A percentile compares a stretch with the other conserved stretches of the same genome.
phyloP scores from a whole-genome alignment of 2,797 vertebrate species.

The Falco columbarius region DNA sequence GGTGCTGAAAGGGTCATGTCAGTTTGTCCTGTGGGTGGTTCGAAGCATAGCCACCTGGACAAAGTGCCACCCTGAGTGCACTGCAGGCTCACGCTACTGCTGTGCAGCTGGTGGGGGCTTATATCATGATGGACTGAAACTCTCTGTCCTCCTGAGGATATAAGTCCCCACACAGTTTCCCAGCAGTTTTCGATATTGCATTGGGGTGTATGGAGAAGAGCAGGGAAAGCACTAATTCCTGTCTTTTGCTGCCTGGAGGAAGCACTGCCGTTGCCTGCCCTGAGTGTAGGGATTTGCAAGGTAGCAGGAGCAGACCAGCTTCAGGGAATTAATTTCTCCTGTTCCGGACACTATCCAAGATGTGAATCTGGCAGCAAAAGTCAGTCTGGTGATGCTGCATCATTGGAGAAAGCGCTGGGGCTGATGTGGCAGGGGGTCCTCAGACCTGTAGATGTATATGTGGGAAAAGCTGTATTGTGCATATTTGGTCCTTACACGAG shows the following conservation, averaged over 20 bases:
- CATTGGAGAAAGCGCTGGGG: neutral
- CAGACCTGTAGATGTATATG: neutral
- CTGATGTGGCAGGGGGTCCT: neutral
- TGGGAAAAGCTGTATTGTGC: neutral
- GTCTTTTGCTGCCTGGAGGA: neutral
- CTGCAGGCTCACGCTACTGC: neutral
- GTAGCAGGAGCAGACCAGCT: neutral
- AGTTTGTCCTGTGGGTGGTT: neutral
- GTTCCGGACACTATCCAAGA: neutral
- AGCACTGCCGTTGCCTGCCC: neutral
- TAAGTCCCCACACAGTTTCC: neutral
- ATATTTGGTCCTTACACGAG: fast-evolving
- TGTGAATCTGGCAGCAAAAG: neutral
- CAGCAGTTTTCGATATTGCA: no score
- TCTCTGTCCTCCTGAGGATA: neutral
- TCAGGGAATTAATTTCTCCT: neutral
- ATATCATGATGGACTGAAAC: neutral
- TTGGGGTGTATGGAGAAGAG: neutral
- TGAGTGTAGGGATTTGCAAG: neutral
- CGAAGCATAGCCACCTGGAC: neutral
- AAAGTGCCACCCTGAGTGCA: fast-evolving
- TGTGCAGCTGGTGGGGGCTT: neutral
- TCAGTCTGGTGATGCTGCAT: neutral
- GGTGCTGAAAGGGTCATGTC: neutral
- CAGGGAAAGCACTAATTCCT: neutral